A percentile compares a stretch with the other conserved stretches of the same genome.
Evolutionary conservation across 1,140 invertebrate genomes (phyloP).

Genomic region (Asobara japonica): DNA sequence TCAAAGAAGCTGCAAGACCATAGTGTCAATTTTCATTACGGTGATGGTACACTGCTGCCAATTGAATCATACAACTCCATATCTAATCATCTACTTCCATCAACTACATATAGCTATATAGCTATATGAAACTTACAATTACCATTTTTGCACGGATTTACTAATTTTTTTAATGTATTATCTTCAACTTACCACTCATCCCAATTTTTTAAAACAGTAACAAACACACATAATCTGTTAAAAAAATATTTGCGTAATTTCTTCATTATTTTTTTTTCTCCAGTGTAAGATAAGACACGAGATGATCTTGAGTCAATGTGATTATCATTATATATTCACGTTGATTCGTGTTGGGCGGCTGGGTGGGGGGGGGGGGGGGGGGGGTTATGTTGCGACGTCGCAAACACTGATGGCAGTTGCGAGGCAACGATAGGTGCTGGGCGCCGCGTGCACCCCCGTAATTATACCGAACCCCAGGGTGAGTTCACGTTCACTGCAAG

Average conservation of each 20-base stretch:
- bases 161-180: too few relatives aligned
- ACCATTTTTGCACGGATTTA: too few relatives aligned
- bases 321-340: constrained; percentile 22
- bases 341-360: constrained; percentile 20
- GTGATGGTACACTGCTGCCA: too few relatives aligned
- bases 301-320: constrained; percentile 17
- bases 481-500: background rate
- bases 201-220: background rate
- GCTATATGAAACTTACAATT: too few relatives aligned
- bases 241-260: constrained; percentile 7
- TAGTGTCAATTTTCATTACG: too few relatives aligned
- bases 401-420: constrained; percentile 33
- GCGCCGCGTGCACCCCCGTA: constrained; percentile 26
- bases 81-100: too few relatives aligned
- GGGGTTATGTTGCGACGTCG: constrained; percentile 11
- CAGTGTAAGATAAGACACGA: background rate
- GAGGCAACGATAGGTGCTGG: constrained; percentile 33
- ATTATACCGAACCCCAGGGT: constrained; percentile 21
- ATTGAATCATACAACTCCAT: too few relatives aligned
- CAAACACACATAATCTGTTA: background rate
- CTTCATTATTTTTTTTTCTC: background rate
- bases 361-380: background rate
- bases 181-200: too few relatives aligned
- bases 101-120: too few relatives aligned
- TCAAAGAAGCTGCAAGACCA: too few relatives aligned